Evolutionary conservation across 2,797 vertebrate genomes (phyloP).

Genomic region (Bradypodion ventrale): DNA sequence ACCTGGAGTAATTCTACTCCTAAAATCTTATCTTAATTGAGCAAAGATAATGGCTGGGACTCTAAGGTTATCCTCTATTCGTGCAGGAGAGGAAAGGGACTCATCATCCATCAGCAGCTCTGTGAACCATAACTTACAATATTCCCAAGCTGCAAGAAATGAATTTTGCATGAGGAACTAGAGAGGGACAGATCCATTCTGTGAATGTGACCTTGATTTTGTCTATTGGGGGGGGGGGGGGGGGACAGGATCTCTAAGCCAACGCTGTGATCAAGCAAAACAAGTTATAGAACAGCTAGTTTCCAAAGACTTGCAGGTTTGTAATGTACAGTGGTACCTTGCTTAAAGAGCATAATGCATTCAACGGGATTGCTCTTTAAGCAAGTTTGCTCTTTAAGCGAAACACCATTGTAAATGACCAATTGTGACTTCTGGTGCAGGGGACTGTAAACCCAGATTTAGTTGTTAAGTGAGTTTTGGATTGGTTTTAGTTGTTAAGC

Average conservation of each 20-base stretch:
- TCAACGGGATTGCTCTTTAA: too few relatives aligned
- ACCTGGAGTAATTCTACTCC: neutral
- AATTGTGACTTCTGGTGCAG: too few relatives aligned
- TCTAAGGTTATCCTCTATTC: neutral
- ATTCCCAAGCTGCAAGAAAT: neutral
- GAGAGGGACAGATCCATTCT: neutral
- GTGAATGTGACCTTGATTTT: neutral
- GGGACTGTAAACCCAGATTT: too few relatives aligned
- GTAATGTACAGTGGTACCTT: too few relatives aligned
- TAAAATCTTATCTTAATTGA: neutral
- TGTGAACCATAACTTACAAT: neutral
- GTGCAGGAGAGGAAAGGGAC: too few relatives aligned
- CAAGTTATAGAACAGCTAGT: neutral
- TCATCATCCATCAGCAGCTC: neutral
- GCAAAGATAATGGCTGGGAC: neutral
- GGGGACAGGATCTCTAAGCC: neutral
- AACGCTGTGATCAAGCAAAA: neutral
- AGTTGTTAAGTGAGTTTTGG: too few relatives aligned
- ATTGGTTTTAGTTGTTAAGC: too few relatives aligned
- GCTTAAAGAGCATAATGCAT: too few relatives aligned
- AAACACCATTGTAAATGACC: too few relatives aligned
- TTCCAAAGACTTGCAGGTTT: constrained; percentile 4
- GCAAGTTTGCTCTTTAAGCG: too few relatives aligned
- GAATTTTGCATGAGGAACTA: neutral
- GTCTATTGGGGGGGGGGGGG: neutral